Evolutionary conservation across 1,140 invertebrate species (phyloP), one percentile per base, ranked within the genome.

Genomic region (Ruditapes philippinarum): DNA sequence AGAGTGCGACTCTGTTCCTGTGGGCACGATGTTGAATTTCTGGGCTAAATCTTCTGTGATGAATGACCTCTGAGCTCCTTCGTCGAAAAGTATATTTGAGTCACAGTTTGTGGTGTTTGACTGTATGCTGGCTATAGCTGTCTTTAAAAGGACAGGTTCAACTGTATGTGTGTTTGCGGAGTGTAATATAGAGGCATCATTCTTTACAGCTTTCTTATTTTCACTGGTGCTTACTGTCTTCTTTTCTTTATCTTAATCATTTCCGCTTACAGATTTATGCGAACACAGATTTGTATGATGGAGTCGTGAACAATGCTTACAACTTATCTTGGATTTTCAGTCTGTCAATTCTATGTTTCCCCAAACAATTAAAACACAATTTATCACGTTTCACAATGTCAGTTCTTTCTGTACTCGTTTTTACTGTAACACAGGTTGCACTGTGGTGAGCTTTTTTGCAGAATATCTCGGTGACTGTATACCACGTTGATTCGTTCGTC

Each of bases 41-140:
- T 45, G 5, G 14, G 42, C 42, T 14, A 45, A 45, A 14, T 45
- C 42, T 45, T 45, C 42, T 45, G 42, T 45, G 42, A 45, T 45
- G 42, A 45, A 45, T 45, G 42, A 45, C 42, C 42, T 33, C 33
- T 85, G 76, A 9, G 79, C 49, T 22, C 85, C 85, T 79, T 90
- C 89, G 49, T 90, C 89, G 1, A 90, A 49, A 31, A 88, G 45
- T 57, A 91, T 62, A 49, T 81, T 90, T 36, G 38, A 65, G 14
- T 57, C 40, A 25, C 11, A 17, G 14, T 22, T 60, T 5, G 22
- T 28, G 28, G 22, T 31, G 25, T 38, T 25, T 33, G 70, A 68
- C 19, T 25, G 36, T 42, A 76, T 38, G n/a, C 25, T 36, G n/a
- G 40, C 40, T 76, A 33, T 38, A 19, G 73, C 73, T 19, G 73